These are phyloP conservation scores for Halcyon malimbica DNA, from an alignment of 2,113 vertebrate genomes.

Conservation along the genomic window DNA sequence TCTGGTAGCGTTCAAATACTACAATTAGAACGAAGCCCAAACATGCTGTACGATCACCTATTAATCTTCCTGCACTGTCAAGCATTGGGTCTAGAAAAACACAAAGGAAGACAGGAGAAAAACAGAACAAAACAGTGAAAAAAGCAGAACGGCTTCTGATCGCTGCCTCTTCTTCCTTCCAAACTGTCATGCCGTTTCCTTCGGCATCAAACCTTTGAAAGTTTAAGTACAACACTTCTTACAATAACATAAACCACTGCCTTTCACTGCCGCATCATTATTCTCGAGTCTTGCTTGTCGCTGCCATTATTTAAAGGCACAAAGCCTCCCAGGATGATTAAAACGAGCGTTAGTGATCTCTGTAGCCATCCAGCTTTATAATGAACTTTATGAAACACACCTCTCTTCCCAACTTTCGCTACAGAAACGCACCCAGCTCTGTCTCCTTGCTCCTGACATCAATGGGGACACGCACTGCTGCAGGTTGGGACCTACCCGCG, in stretches of 20 bases:
- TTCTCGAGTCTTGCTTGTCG: not conserved
- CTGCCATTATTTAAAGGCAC: not conserved
- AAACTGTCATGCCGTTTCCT: not conserved
- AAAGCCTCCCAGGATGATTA: not conserved
- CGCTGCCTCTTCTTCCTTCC: not conserved
- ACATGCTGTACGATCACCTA: conserved; percentile 3
- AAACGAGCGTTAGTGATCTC: not conserved
- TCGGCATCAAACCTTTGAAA: not conserved
- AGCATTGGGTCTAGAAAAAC: not conserved
- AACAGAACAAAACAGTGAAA: not conserved
- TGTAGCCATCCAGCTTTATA: not conserved
- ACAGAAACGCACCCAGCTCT: not conserved
- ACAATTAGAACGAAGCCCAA: not conserved
- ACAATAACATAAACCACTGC: not conserved
- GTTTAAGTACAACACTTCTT: not conserved
- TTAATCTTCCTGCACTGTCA: not conserved
- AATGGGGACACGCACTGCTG: not conserved
- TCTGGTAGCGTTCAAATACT: not conserved
- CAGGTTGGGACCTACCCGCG: not conserved
- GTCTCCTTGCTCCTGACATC: not conserved
- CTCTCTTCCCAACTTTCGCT: not conserved
- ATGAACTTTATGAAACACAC: not conserved
- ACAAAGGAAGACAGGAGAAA: not conserved
- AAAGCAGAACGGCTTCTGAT: not conserved
- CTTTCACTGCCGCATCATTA: not conserved